Base-by-base conservation (phyloP, 2,888 invertebrate genomes). In the Brenthis daphne region DNA sequence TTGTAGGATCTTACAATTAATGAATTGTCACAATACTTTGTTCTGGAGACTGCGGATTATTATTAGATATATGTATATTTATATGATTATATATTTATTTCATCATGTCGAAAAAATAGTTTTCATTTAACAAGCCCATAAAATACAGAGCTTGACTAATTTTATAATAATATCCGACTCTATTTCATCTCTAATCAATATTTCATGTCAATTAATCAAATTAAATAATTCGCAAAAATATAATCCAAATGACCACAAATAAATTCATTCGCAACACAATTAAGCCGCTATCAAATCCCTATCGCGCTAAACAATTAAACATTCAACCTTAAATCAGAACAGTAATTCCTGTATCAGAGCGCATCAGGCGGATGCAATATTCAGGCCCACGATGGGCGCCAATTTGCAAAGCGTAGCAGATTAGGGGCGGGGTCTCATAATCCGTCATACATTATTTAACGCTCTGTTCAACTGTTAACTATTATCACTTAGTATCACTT, bases 321-420 rank as follows among this genome's bases (percentile, higher is more conserved):
- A 73, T 73, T 73, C 64, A 73, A 57, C 54, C 63, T 64, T 67
- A 69, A 71, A 69, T 73, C 73, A 71, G 67, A 66, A 65, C 48
- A 67, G 57, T 73, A 72, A 74, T 70, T 65, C 70, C 61, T 64
- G 67, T 57, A 65, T 67, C 70, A 64, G 70, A 58, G 55, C 69
- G 67, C 70, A 69, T 65, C 72, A 71, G 72, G 69, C 71, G 54
- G 69, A 65, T 78, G 71, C 73, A 79, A 77, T 76, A 78, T 79
- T 75, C 75, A 79, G 65, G 60, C 70, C 67, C 77, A 68, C 72
- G 72, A 51, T 69, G 77, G 74, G 73, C 74, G 60, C 70, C 70
- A 70, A 72, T 70, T 68, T 73, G 75, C 75, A 74, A 76, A 71
- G 70, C 74, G 68, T 60, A 73, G 64, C 73, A 71, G 76, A 76